A percentile compares a stretch with the other conserved stretches of the same genome.
Evolutionary conservation across 2,113 vertebrate genomes (phyloP).

Genomic region (Petromus typicus): DNA sequence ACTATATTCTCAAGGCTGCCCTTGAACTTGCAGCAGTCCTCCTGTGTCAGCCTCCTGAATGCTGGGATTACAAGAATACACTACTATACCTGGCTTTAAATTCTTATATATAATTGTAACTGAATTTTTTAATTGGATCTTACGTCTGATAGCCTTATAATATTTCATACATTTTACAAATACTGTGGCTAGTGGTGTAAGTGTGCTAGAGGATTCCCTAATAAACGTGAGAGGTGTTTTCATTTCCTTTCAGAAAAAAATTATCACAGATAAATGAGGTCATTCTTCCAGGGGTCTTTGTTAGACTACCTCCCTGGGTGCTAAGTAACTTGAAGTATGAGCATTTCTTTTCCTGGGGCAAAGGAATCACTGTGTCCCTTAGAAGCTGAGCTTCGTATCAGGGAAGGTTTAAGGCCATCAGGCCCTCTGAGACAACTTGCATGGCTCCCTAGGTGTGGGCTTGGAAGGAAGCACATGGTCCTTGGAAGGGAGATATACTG

Average conservation of each 20-base stretch:
- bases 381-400: not conserved
- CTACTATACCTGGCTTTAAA: too few relatives aligned
- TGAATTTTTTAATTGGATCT: not conserved
- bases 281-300: not conserved
- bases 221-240: not conserved
- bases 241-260: not conserved
- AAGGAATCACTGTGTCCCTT: not conserved
- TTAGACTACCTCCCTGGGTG: not conserved
- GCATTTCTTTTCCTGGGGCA: not conserved
- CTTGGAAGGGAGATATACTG: not conserved
- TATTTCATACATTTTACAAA: conserved; percentile 33
- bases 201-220: not conserved
- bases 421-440: not conserved
- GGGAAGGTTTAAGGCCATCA: not conserved
- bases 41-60: too few relatives aligned
- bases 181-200: not conserved
- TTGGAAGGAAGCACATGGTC: not conserved
- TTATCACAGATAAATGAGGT: not conserved
- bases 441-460: not conserved
- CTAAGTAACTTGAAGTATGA: not conserved
- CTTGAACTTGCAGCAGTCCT: too few relatives aligned
- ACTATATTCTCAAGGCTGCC: too few relatives aligned
- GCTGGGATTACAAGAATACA: too few relatives aligned
- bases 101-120: not conserved
- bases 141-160: not conserved